A percentile compares a stretch with the other conserved stretches of the same genome.
These are phyloP conservation scores for Clupea harengus DNA, from an alignment of 2,113 vertebrate species.

Conservation along the genomic window DNA sequence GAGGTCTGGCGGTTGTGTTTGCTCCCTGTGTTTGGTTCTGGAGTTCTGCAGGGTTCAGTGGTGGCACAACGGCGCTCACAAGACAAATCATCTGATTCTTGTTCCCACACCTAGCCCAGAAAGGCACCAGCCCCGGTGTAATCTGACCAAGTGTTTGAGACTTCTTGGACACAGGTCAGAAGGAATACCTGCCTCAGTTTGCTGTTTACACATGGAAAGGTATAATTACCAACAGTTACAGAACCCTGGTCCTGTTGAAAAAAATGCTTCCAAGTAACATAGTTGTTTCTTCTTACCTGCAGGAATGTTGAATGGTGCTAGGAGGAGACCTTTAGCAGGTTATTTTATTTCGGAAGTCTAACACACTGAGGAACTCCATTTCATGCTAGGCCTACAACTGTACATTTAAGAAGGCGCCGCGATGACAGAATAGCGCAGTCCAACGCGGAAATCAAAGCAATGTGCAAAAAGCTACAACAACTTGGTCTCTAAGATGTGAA, in stretches of 20 bases:
- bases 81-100: slow-evolving; percentile 36
- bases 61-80: slow-evolving; percentile 32
- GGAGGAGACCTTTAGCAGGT: neutral
- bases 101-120: slow-evolving; percentile 26
- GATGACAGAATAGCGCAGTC: neutral
- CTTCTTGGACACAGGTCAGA: neutral
- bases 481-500: neutral
- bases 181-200: neutral
- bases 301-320: neutral
- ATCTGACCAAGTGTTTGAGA: neutral
- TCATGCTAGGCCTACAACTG: neutral
- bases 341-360: neutral
- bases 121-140: neutral
- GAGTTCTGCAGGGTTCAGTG: neutral
- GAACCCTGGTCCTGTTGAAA: neutral
- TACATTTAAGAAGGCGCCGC: neutral
- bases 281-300: neutral
- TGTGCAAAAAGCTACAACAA: neutral
- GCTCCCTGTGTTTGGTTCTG: slow-evolving; percentile 22
- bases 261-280: neutral
- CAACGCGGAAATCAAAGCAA: neutral
- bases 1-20: neutral
- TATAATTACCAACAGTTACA: neutral
- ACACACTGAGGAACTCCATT: neutral
- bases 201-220: neutral